Evolutionary conservation across 2,888 invertebrate genomes (phyloP), one percentile per base, ranked within the genome.

Genomic region (Bombylius major): DNA sequence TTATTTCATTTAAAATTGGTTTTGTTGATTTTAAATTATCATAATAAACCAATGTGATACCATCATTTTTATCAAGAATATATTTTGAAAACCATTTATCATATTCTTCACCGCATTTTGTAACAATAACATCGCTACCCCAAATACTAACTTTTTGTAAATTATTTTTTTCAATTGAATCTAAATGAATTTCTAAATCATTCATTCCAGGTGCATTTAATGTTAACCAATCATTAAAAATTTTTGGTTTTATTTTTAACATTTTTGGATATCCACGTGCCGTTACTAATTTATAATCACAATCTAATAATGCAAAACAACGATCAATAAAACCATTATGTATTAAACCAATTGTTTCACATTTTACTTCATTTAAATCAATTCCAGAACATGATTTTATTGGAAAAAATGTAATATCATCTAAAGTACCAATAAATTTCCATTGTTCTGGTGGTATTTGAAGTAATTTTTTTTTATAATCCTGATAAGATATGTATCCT

Each of bases 31-130:
- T 11, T 42, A 11, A 11, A 42, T 11, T 11, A 11, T 42, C 11
- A 42, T 42, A 42, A 42, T 42, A 11, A 5, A 42, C 39, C 7
- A 42, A 42, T 42, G 11, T 75, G 54, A 78, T 75, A 13, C 75
- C 79, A 5, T 64, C 66, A 50, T 77, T 70, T 50, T 79, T 75
- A 53, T 75, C 73, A 48, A 79, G 69, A 53, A 82, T 65, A 61
- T 78, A 75, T 55, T 74, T 79, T 5, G 83, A 81, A 62, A 89
- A 72, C 89, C 89, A 89, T 56, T 80, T 78, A 5, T 83, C 81
- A 2, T 79, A 80, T 63, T 82, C 82, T 61, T 81, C 80, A 1
- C 89, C 89, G 69, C 87, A 87, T 67, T 89, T 87, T 52, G 80
- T 74, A 0, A 83, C 83, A 0, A 77, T 71, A 4, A 86, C 79